Base-by-base conservation (phyloP, 2,888 invertebrate species). In the Tillus elongatus region DNA sequence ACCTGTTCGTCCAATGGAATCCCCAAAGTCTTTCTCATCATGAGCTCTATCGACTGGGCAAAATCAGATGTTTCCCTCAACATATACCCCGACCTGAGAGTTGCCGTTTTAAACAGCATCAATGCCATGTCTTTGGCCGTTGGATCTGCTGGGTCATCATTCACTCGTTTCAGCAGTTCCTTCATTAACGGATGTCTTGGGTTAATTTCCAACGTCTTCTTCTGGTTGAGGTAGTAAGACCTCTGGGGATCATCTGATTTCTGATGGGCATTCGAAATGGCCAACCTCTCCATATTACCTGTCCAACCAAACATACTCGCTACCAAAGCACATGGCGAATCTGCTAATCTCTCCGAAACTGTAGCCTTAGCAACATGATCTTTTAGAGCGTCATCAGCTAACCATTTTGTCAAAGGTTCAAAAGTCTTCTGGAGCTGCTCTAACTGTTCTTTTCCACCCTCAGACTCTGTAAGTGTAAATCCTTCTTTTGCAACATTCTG, bases 401-500 rank as follows among this genome's bases (percentile, higher is more conserved):
- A 70, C 95, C 96, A 97, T 58, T 82, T 82, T 11, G 83, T 80
- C 41, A 98, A 72, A 31, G 96, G 93, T 67, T 93, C 90, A 64
- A 81, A 93, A 38, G 79, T 75, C 48, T 72, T 74, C 63, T 84
- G 82, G 42, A 86, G 61, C 38, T 77, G 76, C 60, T 92, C 90
- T 55, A 81, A 68, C 48, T 77, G 76, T 61, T 85, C 84, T 66
- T 88, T 85, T 44, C 70, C 70, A 46, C 68, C 70, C 52, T 75
- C 77, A 10, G 69, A 72, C 56, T 91, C 89, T 30, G 84, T 79
- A 4, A 97, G 67, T 49, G 82, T 78, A 61, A 97, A 82, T 16
- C 95, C 95, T 71, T 99, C 98, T 70, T 98, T 99, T 51, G 98
- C 98, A 36, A 96, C 91, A 65, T 99, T 99, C 69, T 93, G 93